phyloP scores from a whole-genome alignment of 2,797 vertebrate species.

The Hemibagrus guttatus region DNA sequence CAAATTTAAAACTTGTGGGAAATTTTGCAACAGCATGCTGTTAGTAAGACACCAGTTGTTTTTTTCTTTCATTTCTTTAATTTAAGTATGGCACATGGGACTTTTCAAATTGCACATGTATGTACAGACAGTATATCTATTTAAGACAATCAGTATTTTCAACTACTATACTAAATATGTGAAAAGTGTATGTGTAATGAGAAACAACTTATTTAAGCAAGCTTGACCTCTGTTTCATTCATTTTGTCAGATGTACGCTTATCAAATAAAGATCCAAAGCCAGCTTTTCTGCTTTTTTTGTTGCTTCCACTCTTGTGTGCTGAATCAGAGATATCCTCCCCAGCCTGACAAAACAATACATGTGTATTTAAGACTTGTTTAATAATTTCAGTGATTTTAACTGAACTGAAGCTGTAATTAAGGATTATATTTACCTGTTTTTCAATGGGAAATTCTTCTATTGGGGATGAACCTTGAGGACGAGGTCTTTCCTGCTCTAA shows the following conservation, averaged over 20 bases:
- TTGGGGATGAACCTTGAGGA: conserved; percentile 95
- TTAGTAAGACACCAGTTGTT: neutral
- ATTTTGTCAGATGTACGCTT: conserved; percentile 78
- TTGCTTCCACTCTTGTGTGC: conserved; percentile 64
- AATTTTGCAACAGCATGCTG: neutral
- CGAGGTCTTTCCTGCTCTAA: conserved; percentile 86
- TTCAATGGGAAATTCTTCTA: conserved; percentile 83
- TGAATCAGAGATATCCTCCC: conserved; percentile 67
- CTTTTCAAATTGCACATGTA: neutral
- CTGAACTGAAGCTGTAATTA: neutral
- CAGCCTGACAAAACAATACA: conserved; percentile 60
- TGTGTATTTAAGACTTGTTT: neutral
- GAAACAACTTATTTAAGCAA: conserved; percentile 1
- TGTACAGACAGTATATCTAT: neutral
- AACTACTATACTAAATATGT: neutral
- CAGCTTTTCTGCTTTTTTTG: conserved; percentile 75
- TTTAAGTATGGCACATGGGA: neutral
- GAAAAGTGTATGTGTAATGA: neutral
- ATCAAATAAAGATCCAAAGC: conserved; percentile 78
- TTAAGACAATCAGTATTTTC: neutral
- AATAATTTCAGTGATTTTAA: neutral
- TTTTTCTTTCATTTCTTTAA: neutral
- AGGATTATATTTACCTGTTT: conserved; percentile 73
- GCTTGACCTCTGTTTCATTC: conserved; percentile 83
- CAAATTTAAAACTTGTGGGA: neutral